Conservation (phyloP, 2,797 vertebrate species). For the Aythya fuligula region DNA sequence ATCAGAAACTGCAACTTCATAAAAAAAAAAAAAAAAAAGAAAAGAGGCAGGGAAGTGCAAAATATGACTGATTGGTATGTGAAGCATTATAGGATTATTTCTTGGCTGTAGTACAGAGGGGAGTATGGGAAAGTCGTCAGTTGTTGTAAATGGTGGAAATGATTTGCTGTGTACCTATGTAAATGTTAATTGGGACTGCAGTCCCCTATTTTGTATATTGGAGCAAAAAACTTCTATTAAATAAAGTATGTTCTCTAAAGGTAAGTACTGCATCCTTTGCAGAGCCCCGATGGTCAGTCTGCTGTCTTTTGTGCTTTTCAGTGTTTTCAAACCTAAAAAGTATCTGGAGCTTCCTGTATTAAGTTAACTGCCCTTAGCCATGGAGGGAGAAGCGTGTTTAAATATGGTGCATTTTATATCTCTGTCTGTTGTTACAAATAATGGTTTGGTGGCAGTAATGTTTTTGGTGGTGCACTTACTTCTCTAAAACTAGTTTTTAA, state of each 20-base stretch:
- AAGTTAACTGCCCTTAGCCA: neutral
- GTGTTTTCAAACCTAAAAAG: neutral
- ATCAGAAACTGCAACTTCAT: constrained; percentile 54
- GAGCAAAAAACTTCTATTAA: constrained; percentile 91
- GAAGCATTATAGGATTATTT: constrained; percentile 38
- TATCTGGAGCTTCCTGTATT: neutral
- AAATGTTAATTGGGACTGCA: constrained; percentile 74
- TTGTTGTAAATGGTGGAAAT: constrained; percentile 68
- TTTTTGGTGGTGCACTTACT: neutral
- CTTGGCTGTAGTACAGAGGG: constrained; percentile 60
- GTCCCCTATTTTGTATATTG: constrained; percentile 83
- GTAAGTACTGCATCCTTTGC: constrained; percentile 63
- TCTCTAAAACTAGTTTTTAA: neutral
- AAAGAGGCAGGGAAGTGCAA: constrained; percentile 5
- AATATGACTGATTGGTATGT: constrained; percentile 18
- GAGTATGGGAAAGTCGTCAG: constrained; percentile 28
- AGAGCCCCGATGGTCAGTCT: neutral
- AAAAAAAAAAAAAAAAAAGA: neutral
- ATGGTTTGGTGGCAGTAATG: accelerated
- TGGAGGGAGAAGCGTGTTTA: neutral
- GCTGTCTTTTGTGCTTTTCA: neutral
- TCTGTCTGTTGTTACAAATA: neutral
- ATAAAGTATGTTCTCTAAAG: constrained; percentile 86
- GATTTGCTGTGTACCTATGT: constrained; percentile 75
- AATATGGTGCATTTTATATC: neutral